phyloP scores from a whole-genome alignment of 2,888 invertebrate species.

The Apamea anceps region DNA sequence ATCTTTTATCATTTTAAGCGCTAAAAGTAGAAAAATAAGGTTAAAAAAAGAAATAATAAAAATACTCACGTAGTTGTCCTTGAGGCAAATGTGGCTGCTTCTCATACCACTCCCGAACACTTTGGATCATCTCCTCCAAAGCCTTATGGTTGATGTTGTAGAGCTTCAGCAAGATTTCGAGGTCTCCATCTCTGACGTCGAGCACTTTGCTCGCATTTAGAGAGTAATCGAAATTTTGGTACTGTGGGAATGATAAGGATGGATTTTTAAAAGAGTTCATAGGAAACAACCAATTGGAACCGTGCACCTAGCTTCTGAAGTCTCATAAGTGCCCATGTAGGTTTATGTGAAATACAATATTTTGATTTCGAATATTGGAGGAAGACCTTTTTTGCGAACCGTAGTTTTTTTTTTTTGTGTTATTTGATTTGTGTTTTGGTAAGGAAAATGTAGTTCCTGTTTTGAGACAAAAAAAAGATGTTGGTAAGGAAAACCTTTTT shows the following conservation, averaged over 20 bases:
- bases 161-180: constrained; percentile 40
- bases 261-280: background rate
- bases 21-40: too few relatives aligned
- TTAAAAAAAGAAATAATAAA: background rate
- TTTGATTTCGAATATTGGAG: background rate
- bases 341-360: background rate
- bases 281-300: too few relatives aligned
- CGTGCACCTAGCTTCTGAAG: too few relatives aligned
- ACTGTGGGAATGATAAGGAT: constrained; percentile 29
- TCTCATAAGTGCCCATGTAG: too few relatives aligned
- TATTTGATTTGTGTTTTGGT: background rate
- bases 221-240: constrained; percentile 53
- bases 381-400: background rate
- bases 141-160: constrained; percentile 37
- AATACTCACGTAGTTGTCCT: constrained; percentile 70
- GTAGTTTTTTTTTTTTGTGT: background rate
- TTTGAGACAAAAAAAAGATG: background rate
- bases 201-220: constrained; percentile 50
- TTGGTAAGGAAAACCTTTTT: too few relatives aligned
- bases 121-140: constrained; percentile 59
- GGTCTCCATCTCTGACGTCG: constrained; percentile 37
- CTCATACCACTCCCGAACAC: constrained; percentile 73
- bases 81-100: constrained; percentile 80
- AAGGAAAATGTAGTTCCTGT: background rate
- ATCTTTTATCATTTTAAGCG: too few relatives aligned